phyloP scores from a whole-genome alignment of 2,113 vertebrate genomes.

The Neotoma lepida region DNA sequence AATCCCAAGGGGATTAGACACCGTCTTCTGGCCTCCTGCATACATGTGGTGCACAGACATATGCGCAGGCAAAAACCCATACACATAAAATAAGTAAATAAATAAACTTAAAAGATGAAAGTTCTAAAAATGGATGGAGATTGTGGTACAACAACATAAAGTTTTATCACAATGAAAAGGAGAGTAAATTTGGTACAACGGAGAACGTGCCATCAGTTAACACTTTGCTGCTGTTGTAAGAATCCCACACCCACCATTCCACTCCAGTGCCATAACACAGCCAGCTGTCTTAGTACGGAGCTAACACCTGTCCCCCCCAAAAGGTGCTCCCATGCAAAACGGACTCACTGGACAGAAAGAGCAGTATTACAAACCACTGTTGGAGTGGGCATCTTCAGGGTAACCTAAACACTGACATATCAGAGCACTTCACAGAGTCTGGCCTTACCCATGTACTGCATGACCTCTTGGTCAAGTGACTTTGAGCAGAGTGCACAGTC shows the following conservation, averaged over 20 bases:
- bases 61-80: neutral
- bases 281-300: neutral
- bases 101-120: neutral
- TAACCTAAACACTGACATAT: conserved; percentile 20
- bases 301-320: conserved; percentile 42
- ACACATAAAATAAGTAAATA: neutral
- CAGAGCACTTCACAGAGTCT: neutral
- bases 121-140: conserved; percentile 27
- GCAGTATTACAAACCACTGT: neutral
- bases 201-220: neutral
- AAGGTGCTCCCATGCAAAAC: conserved; percentile 40
- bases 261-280: neutral
- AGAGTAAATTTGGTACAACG: neutral
- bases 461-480: conserved; percentile 64
- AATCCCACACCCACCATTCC: neutral
- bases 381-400: conserved; percentile 18
- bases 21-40: neutral
- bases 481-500: conserved; percentile 58
- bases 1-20: neutral
- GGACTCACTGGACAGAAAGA: conserved; percentile 50
- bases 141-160: neutral
- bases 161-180: neutral
- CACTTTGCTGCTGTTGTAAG: neutral
- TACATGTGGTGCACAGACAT: neutral
- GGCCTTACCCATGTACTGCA: neutral